Base-by-base conservation (phyloP, 2,888 invertebrate genomes). In the Dryococelus australis region DNA sequence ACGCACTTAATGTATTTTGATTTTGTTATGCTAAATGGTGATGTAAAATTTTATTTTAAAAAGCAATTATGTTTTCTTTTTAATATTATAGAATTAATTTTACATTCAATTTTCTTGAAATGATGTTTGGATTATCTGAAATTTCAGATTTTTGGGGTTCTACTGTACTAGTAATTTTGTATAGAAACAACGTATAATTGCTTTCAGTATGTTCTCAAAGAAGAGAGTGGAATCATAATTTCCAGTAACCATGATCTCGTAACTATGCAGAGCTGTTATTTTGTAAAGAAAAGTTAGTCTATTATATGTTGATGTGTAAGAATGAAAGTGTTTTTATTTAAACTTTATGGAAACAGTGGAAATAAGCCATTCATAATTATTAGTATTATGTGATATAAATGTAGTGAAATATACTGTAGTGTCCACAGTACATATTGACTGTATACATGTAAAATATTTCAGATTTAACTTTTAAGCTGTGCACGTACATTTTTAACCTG, bases 341-440 rank as follows among this genome's bases (percentile, higher is more conserved):
- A n/a, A n/a, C 16, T 65, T 65, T 10, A 65, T n/a, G 51, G n/a
- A n/a, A 65, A 8, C n/a, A 65, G 16, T 20, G 65, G n/a, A 20
- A 65, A 6, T 47, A 65, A 65, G 24, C n/a, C n/a, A 24, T 65
- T 65, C 65, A 65, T 0, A n/a, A 16, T 65, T 24, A 65, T 65
- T n/a, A 65, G 65, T 47, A 16, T 47, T 65, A 65, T 65, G 65
- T 65, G 65, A 65, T 65, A 65, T 47, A 65, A 65, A 1, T 65
- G 16, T 65, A n/a, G n/a, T 65, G 65, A 65, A 65, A 65, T 65
- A 65, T 65, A 65, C 65, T 65, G 65, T 65, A 65, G 65, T 65
- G 16, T 10, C 16, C 47, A 47, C 35, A 35, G 35, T 13, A 13
- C 47, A 8, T 47, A 24, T 65, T 65, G 65, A 20, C 65, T 65